Evolutionary conservation across 1,140 invertebrate species (phyloP).

Genomic region (Drosophila eugracilis): DNA sequence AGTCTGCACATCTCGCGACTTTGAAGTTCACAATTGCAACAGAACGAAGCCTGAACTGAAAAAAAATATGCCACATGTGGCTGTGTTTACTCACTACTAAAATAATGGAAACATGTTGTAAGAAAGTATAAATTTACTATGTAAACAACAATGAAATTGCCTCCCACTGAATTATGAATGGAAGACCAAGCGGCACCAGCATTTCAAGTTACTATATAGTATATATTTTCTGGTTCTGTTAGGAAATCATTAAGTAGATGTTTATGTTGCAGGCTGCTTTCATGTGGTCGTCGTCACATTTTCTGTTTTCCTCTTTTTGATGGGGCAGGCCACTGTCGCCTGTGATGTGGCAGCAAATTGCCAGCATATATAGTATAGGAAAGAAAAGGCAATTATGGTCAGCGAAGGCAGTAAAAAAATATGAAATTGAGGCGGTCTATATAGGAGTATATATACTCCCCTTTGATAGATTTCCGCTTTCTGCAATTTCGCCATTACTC

Average conservation of each 20-base stretch:
- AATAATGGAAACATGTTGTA: constrained; percentile 82
- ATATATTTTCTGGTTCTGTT: constrained; percentile 32
- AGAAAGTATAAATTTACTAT: constrained; percentile 83
- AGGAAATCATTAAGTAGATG: constrained; percentile 80
- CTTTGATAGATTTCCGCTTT: constrained; percentile 28
- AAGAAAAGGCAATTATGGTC: constrained; percentile 63
- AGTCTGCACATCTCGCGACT: constrained; percentile 64
- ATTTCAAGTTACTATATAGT: constrained; percentile 17
- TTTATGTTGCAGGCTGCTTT: constrained; percentile 73
- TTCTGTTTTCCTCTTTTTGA: constrained; percentile 52
- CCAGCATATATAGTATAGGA: constrained; percentile 10
- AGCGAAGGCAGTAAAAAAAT: constrained; percentile 61
- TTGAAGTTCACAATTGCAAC: constrained; percentile 66
- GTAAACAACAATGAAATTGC: constrained; percentile 72
- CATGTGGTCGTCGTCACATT: constrained; percentile 79
- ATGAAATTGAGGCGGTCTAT: constrained; percentile 52
- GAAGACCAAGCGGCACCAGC: constrained; percentile 38
- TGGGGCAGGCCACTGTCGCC: constrained; percentile 50
- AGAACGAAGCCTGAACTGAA: no score
- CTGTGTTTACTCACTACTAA: constrained; percentile 80
- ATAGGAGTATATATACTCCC: constrained; percentile 7
- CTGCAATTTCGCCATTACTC: constrained; percentile 74
- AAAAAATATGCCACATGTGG: constrained; percentile 64
- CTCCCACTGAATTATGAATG: constrained; percentile 71
- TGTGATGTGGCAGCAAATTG: constrained; percentile 76